These are phyloP conservation scores for Callipepla squamata DNA, from an alignment of 2,113 vertebrate species.

Conservation along the genomic window DNA sequence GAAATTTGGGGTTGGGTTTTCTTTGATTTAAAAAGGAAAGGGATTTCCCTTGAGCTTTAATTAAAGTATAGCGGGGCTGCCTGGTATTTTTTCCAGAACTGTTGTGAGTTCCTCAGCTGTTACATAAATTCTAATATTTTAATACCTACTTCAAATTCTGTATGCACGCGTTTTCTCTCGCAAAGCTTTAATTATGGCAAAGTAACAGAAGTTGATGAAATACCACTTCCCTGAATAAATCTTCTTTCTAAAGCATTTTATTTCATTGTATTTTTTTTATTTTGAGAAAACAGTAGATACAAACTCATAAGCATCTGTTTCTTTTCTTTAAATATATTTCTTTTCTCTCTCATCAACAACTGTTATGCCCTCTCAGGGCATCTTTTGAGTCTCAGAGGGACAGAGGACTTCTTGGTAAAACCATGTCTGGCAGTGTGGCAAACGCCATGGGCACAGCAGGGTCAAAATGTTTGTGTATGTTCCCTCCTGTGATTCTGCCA, in stretches of 20 bases:
- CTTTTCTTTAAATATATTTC: neutral
- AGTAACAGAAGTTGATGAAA: neutral
- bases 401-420: neutral
- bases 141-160: neutral
- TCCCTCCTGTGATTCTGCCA: neutral
- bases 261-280: no score
- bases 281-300: neutral
- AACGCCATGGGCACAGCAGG: neutral
- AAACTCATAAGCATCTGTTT: neutral
- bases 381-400: neutral
- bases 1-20: neutral
- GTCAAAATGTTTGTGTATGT: neutral
- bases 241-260: neutral
- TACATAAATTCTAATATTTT: neutral
- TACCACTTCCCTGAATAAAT: neutral
- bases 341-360: neutral
- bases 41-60: neutral
- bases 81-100: neutral
- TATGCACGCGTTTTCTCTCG: neutral
- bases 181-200: neutral
- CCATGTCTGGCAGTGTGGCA: fast-evolving
- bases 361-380: neutral
- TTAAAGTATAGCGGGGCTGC: neutral
- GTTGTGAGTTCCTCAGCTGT: neutral
- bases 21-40: neutral